Conservation (phyloP, 2,797 vertebrate species). For the Enteromius thamalakanensis region DNA sequence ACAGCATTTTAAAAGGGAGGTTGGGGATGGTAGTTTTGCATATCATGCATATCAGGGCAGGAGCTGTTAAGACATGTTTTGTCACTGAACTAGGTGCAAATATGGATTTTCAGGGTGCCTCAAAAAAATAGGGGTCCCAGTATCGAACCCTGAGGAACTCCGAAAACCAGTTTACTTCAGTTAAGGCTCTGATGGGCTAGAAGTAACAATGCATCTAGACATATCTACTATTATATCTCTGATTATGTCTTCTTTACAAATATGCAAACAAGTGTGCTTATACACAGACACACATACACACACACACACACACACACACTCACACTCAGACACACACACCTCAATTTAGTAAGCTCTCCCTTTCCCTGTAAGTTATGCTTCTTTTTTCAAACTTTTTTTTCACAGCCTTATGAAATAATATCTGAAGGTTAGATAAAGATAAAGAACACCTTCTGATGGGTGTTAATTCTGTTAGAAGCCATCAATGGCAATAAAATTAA, state of each 20-base stretch:
- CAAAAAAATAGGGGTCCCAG: conserved; percentile 58
- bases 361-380: conserved; percentile 68
- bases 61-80: conserved; percentile 66
- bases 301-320: conserved; percentile 37
- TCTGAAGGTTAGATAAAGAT: conserved; percentile 45
- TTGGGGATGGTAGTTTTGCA: conserved; percentile 68
- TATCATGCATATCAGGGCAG: conserved; percentile 64
- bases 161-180: conserved; percentile 69
- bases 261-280: conserved; percentile 61
- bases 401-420: conserved; percentile 70
- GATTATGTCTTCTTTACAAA: conserved; percentile 70
- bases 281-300: conserved; percentile 34
- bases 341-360: conserved; percentile 60
- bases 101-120: conserved; percentile 58
- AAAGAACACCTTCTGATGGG: conserved; percentile 44
- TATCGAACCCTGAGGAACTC: conserved; percentile 57
- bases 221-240: conserved; percentile 70
- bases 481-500: conserved; percentile 46
- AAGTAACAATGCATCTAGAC: conserved; percentile 75
- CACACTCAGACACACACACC: conserved; percentile 54
- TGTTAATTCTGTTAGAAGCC: conserved; percentile 45
- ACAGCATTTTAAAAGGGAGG: conserved; percentile 44
- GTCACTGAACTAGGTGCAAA: conserved; percentile 49
- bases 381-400: conserved; percentile 67
- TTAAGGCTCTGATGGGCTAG: conserved; percentile 78